A percentile compares a stretch with the other conserved stretches of the same genome.
phyloP scores from a whole-genome alignment of 2,113 vertebrate genomes.

The Cariama cristata region DNA sequence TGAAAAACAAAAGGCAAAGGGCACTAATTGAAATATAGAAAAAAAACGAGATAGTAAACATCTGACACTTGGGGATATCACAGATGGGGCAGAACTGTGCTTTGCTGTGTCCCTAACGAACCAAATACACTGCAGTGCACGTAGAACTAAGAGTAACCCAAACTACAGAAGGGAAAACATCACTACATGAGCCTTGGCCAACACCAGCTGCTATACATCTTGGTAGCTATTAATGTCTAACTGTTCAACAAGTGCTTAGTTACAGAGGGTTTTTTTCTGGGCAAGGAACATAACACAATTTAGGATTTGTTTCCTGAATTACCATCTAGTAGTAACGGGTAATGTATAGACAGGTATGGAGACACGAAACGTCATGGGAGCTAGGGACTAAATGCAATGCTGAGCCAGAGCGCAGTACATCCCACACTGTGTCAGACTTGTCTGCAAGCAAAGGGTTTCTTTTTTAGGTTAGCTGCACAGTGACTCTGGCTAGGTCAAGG shows the following conservation, averaged over 20 bases:
- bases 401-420: not conserved
- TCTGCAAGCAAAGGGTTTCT: rapidly evolving
- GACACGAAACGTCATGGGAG: not conserved
- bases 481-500: not conserved
- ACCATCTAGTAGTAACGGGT: not conserved
- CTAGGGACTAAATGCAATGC: not conserved
- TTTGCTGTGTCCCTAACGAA: not conserved
- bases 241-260: not conserved
- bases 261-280: not conserved
- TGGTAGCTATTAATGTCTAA: not conserved
- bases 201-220: rapidly evolving
- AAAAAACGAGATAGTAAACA: not conserved
- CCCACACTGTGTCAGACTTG: not conserved
- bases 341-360: no score
- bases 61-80: not conserved
- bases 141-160: not conserved
- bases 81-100: not conserved
- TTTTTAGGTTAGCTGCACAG: not conserved
- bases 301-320: not conserved
- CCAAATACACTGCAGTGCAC: not conserved
- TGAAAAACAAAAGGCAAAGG: not conserved
- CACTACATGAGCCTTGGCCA: not conserved
- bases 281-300: not conserved
- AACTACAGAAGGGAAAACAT: not conserved
- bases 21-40: not conserved